These are phyloP conservation scores for Masticophis lateralis DNA, from an alignment of 2,797 vertebrate genomes.

Conservation along the genomic window DNA sequence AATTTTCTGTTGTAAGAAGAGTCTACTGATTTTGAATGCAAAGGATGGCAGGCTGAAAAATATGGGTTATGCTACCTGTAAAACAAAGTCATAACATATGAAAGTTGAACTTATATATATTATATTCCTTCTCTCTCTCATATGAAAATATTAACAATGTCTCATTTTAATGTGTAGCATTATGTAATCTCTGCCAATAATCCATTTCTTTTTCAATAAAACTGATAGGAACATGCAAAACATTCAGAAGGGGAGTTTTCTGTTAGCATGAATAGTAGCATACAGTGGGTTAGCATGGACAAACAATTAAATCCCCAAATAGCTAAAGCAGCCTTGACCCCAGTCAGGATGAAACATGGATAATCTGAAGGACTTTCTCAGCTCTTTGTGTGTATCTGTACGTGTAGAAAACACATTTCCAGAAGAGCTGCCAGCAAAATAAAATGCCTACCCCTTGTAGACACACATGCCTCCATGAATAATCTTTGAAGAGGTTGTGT, in stretches of 20 bases:
- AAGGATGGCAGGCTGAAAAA: not conserved
- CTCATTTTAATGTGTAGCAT: not conserved
- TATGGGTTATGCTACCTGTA: not conserved
- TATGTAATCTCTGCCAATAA: not conserved
- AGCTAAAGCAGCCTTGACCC: not conserved
- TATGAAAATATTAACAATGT: constrained; percentile 2
- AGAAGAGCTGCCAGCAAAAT: not conserved
- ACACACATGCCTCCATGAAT: not conserved
- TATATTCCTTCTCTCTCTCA: not conserved
- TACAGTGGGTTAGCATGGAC: not conserved
- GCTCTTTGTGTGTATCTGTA: not conserved
- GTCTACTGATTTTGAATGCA: not conserved
- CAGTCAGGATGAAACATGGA: not conserved
- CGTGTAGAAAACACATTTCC: not conserved
- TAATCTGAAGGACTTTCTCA: not conserved
- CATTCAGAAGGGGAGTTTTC: not conserved
- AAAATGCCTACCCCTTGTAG: not conserved
- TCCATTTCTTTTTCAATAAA: not conserved
- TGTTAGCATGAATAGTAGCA: not conserved
- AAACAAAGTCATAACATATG: not conserved
- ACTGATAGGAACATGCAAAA: not conserved
- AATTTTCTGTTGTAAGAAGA: not conserved
- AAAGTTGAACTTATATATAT: not conserved
- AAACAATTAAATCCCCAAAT: not conserved
- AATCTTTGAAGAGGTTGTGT: not conserved